A percentile compares a stretch with the other conserved stretches of the same genome.
phyloP scores from a whole-genome alignment of 35 echinoderm and acorn worm species.

The Heliocidaris tuberculata region DNA sequence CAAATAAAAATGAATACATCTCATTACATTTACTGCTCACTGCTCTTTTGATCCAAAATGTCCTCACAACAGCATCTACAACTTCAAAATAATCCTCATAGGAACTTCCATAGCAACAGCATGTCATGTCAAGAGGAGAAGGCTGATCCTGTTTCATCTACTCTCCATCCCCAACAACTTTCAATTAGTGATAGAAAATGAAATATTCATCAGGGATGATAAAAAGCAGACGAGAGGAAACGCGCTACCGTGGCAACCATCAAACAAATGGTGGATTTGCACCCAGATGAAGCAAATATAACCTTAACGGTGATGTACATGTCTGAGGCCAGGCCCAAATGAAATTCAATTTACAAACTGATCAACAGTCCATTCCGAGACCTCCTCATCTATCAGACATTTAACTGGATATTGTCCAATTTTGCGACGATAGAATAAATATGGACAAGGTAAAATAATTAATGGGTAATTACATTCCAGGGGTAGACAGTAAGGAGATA shows the following conservation, averaged over 20 bases:
- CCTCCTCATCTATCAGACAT: not conserved
- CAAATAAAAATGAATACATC: no score
- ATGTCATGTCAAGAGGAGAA: not conserved
- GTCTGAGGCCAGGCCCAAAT: not conserved
- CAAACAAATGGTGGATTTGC: not conserved
- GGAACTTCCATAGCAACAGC: not conserved
- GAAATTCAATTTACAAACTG: not conserved
- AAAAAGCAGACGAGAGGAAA: not conserved
- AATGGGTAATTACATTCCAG: no score
- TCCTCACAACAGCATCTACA: not conserved
- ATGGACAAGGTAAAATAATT: not conserved
- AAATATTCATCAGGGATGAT: not conserved
- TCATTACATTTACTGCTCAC: not conserved
- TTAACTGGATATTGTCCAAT: no score
- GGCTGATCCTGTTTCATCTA: not conserved
- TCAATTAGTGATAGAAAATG: not conserved
- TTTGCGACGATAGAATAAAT: not conserved
- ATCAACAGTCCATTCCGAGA: not conserved
- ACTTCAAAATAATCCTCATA: not conserved
- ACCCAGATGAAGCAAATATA: constrained; percentile 11
- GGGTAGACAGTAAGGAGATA: not conserved
- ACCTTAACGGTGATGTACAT: not conserved
- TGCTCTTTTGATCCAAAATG: not conserved
- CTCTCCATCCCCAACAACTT: not conserved
- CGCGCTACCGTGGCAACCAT: not conserved